Conservation (phyloP, 2,888 invertebrate species). For the Pantelozetes paolii region DNA sequence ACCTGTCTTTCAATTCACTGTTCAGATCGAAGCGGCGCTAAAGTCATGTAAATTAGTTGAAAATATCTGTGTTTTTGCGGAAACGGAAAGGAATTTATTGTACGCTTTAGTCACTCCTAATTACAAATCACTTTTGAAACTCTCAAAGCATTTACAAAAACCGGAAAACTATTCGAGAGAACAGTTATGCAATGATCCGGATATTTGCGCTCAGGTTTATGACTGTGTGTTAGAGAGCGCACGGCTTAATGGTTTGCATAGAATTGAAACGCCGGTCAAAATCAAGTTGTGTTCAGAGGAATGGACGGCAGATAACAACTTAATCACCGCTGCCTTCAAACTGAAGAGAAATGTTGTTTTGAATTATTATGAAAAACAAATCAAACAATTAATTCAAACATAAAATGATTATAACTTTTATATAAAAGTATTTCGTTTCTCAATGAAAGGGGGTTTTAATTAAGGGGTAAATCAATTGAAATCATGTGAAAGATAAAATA, state of each 20-base stretch:
- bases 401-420: too few species aligned
- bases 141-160: slow-evolving; percentile 43
- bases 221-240: slow-evolving; percentile 12
- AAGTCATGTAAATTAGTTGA: slow-evolving; percentile 92
- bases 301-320: slow-evolving; percentile 58
- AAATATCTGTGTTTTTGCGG: slow-evolving; percentile 95
- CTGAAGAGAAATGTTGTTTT: slow-evolving; percentile 57
- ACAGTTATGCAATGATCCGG: slow-evolving; percentile 30
- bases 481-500: too few species aligned
- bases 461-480: too few species aligned
- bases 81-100: slow-evolving; percentile 74
- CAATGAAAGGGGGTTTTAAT: too few species aligned
- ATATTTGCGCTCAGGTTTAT: neutral
- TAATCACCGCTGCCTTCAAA: slow-evolving; percentile 59
- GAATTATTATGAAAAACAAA: slow-evolving; percentile 53
- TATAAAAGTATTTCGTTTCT: too few species aligned
- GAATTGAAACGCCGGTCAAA: slow-evolving; percentile 54
- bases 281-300: slow-evolving; percentile 54
- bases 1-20: neutral
- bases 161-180: neutral
- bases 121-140: slow-evolving; percentile 43
- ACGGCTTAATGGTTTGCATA: neutral
- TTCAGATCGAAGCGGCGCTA: slow-evolving; percentile 71
- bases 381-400: slow-evolving; percentile 53
- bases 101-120: slow-evolving; percentile 86